Evolutionary conservation across 1,140 invertebrate species (phyloP).

Genomic region (Periplaneta americana): DNA sequence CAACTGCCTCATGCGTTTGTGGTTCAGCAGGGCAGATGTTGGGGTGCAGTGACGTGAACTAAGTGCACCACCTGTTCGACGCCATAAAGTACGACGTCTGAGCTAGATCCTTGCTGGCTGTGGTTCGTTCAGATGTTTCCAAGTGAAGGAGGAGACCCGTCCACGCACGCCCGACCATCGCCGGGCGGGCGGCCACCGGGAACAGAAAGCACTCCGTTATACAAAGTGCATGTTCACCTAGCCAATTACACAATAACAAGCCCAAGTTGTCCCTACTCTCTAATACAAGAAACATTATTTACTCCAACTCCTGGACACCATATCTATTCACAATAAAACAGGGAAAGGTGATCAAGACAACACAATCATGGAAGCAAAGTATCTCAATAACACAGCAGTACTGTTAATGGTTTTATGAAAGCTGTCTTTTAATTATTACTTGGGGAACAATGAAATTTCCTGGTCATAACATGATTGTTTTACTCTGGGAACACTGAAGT

Average conservation of each 20-base stretch:
- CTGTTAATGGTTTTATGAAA: no score
- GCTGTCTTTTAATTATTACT: no score
- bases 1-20: neutral
- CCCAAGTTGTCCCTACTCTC: neutral
- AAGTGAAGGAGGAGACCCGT: constrained; percentile 1
- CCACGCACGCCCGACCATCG: neutral
- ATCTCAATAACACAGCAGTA: no score
- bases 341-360: no score
- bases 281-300: no score
- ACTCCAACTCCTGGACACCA: no score
- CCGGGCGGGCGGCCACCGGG: constrained; percentile 16
- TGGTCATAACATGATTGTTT: no score
- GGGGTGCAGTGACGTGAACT: neutral
- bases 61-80: constrained; percentile 72
- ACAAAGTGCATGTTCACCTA: neutral
- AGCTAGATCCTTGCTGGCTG: constrained; percentile 91
- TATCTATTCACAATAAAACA: no score
- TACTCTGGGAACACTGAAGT: no score
- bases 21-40: neutral
- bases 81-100: constrained; percentile 98
- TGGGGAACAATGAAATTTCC: no score
- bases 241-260: neutral
- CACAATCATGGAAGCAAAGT: no score
- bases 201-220: constrained; percentile 18
- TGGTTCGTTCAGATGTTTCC: constrained; percentile 26